Conservation (phyloP, 1,140 invertebrate genomes). For the Achroia grisella region DNA sequence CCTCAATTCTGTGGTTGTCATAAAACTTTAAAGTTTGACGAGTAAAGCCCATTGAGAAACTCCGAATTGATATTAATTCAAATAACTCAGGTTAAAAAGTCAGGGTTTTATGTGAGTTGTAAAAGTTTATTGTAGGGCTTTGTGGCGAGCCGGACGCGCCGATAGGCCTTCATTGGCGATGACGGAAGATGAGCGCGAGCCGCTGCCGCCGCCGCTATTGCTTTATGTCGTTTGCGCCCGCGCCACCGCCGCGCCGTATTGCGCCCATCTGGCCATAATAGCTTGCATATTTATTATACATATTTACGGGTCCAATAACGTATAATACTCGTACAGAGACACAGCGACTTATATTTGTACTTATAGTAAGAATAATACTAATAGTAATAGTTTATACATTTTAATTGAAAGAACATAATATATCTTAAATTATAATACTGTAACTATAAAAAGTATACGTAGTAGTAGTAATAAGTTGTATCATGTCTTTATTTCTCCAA, state of each 20-base stretch:
- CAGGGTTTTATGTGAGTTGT: slow-evolving; percentile 71
- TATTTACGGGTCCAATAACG: neutral
- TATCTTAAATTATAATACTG: too few species aligned
- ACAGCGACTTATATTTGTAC: too few species aligned
- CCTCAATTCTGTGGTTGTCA: slow-evolving; percentile 62
- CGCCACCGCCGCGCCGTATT: neutral
- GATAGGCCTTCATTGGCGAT: slow-evolving; percentile 47
- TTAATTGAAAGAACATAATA: too few species aligned
- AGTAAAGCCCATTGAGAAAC: slow-evolving; percentile 72
- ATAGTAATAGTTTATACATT: too few species aligned
- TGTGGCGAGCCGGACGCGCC: slow-evolving; percentile 65
- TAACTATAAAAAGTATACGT: too few species aligned
- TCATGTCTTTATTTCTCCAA: too few species aligned
- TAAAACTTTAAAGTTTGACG: slow-evolving; percentile 72
- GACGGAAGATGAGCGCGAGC: slow-evolving; percentile 42
- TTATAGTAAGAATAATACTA: too few species aligned
- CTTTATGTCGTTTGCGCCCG: slow-evolving; percentile 1
- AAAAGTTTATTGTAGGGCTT: slow-evolving; percentile 71
- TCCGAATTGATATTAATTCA: slow-evolving; percentile 74
- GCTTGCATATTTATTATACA: neutral
- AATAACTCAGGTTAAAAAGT: slow-evolving; percentile 73
- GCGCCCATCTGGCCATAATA: neutral
- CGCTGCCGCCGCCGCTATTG: neutral
- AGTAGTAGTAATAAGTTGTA: too few species aligned
- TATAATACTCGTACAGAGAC: too few species aligned